Evolutionary conservation across 1,140 invertebrate species (phyloP), one percentile per base, ranked within the genome.

Genomic region (Drosophila malerkotliana): DNA sequence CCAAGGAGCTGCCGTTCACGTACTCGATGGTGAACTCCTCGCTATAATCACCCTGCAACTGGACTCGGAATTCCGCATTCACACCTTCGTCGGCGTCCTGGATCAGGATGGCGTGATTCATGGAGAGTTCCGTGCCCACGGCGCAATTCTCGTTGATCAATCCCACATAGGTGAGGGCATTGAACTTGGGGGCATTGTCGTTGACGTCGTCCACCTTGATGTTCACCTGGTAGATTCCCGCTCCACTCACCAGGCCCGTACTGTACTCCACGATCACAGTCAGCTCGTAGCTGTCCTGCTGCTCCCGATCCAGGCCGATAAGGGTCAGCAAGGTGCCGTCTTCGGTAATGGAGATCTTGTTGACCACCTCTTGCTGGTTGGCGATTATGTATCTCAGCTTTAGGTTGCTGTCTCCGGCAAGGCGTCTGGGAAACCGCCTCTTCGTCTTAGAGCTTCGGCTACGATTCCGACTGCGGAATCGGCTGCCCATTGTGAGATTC

Each of bases 171-270:
- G 92, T 89, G 1, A 92, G 78, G 10, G 93, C 92, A 47, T 95
- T 94, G 91, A 98, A 98, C 56, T 95, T 92, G 9, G 98, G 98
- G 3, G 97, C 94, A 90, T 98, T 97, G 88, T 98, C 97, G 90
- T 98, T 98, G 56, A 97, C 96, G 90, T 98, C 97, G 53, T 97
- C 94, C 0, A 98, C 96, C 28, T 95, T 92, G 10, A 98, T 93
- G 7, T 93, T 95, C 1, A 98, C 94, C 93, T 96, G 95, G 82
- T 96, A 96, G 48, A 96, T 94, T 3, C 94, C 95, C 26, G 95
- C 94, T 3, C 95, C 95, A 61, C 93, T 94, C 18, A 94, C 93
- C 54, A 93, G 79, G 5, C 94, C 95, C 90, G 94, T 94, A 34
- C 92, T 93, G 76, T 94, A 95, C 90, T 97, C 95, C 9, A 95